Evolutionary conservation across 1,140 invertebrate species (phyloP).

Genomic region (Bombus confusus): DNA sequence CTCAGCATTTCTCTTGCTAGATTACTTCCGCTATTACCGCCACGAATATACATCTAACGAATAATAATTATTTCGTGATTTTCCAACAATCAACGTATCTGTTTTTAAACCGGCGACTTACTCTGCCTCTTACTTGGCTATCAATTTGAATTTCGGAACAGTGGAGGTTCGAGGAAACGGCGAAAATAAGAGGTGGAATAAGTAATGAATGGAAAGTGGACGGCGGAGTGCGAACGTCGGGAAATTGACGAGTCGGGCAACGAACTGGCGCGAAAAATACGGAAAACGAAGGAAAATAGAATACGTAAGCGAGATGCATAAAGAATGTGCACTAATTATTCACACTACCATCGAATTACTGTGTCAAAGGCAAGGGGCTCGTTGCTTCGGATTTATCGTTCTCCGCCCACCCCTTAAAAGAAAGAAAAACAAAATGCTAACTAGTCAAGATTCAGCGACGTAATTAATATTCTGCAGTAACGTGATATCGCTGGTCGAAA

Average conservation of each 20-base stretch:
- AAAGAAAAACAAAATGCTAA: neutral
- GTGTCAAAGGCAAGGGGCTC: neutral
- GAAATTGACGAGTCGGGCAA: constrained; percentile 20
- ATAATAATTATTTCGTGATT: neutral
- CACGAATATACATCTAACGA: neutral
- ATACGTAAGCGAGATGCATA: constrained; percentile 16
- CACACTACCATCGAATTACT: neutral
- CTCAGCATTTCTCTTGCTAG: no score
- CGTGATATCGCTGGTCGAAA: neutral
- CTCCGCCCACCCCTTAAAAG: rapidly evolving
- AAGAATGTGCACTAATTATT: constrained; percentile 33
- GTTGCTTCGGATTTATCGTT: neutral
- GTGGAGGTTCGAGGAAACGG: neutral
- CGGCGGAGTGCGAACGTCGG: constrained; percentile 3
- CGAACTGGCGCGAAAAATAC: constrained; percentile 11
- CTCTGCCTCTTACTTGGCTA: neutral
- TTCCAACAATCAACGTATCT: neutral
- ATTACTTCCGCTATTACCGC: neutral
- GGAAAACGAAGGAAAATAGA: constrained; percentile 6
- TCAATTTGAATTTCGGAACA: constrained; percentile 41
- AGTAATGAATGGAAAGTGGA: constrained; percentile 45
- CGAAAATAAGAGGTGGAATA: constrained; percentile 40
- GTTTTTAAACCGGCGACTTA: neutral
- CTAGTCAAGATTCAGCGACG: neutral
- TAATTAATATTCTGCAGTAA: constrained; percentile 7